Base-by-base conservation (phyloP, 1,140 invertebrate genomes). In the Bombus affinis region DNA sequence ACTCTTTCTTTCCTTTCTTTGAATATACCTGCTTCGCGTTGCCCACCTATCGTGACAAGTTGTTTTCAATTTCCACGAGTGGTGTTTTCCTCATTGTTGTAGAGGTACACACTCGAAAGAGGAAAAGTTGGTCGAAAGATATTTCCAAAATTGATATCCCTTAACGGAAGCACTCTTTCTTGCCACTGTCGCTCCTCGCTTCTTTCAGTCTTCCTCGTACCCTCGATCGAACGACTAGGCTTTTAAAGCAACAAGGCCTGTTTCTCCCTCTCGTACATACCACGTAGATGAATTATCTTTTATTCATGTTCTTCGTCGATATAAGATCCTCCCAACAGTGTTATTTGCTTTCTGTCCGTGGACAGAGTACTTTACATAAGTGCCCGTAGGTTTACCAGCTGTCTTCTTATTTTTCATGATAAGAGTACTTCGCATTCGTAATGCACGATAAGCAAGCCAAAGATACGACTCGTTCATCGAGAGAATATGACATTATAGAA, bases 231-330 rank as follows among this genome's bases (percentile, higher is more conserved):
- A 39, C 66, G 59, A 8, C 32, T 57, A n/a, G 59, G 57, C 42
- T 59, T 65, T 62, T 32, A 59, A 82, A 74, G 71, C 88, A 82
- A 65, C 71, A 62, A 68, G 75, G 76, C 87, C 79, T 88, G 87
- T 88, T 88, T 83, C 87, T 89, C 72, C 71, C 32, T 73, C 65
- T 59, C 57, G 68, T 82, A 82, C 65, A 89, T 83, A 88, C 86
- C 87, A 89, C 90, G 87, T 86, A 89, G 92, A 93, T 92, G 89
- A 92, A 93, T 93, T 90, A 93, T 94, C 86, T 93, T 93, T 94
- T 94, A 94, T 94, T 93, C 93, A 94, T 93, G 91, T 68, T 47
- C 70, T 57, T 73, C 77, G 72, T 65, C 77, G 42, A 59, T 39
- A 66, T 66, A n/a, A 53, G 65, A 81, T 83, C 42, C 32, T 44